Conservation (phyloP, 1,140 invertebrate genomes). For the Hyphantria cunea region DNA sequence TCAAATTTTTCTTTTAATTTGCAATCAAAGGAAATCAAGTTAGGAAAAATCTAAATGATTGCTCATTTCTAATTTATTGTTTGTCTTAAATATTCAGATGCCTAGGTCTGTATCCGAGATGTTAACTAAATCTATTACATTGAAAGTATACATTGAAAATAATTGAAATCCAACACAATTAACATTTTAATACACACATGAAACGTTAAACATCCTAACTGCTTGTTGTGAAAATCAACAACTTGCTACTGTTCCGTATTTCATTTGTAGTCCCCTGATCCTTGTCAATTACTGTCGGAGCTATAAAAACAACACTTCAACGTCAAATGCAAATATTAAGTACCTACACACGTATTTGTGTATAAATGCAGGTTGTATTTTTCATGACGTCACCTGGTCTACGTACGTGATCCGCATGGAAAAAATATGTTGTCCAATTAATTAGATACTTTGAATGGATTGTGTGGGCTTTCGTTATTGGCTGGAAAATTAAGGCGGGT, state of each 20-base stretch:
- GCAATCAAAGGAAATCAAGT: too few relatives aligned
- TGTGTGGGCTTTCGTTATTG: conserved; percentile 41
- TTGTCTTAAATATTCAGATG: too few relatives aligned
- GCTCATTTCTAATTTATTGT: too few relatives aligned
- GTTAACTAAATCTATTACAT: too few relatives aligned
- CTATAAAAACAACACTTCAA: conserved; percentile 35
- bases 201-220: too few relatives aligned
- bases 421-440: conserved; percentile 56
- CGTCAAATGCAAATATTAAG: conserved; percentile 16
- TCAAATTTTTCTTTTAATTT: too few relatives aligned
- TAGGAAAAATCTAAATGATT: too few relatives aligned
- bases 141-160: too few relatives aligned
- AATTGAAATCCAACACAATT: too few relatives aligned
- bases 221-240: too few relatives aligned
- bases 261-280: conserved; percentile 37
- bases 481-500: conserved; percentile 46
- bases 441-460: conserved; percentile 52
- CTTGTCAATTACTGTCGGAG: conserved; percentile 50
- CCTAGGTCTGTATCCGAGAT: too few relatives aligned
- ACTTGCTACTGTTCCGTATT: neutral
- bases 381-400: conserved; percentile 53
- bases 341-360: conserved; percentile 34
- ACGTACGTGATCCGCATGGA: conserved; percentile 49
- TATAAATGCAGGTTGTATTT: conserved; percentile 37
- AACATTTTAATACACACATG: too few relatives aligned